phyloP scores from a whole-genome alignment of 2,797 vertebrate genomes.

The Sparus aurata region DNA sequence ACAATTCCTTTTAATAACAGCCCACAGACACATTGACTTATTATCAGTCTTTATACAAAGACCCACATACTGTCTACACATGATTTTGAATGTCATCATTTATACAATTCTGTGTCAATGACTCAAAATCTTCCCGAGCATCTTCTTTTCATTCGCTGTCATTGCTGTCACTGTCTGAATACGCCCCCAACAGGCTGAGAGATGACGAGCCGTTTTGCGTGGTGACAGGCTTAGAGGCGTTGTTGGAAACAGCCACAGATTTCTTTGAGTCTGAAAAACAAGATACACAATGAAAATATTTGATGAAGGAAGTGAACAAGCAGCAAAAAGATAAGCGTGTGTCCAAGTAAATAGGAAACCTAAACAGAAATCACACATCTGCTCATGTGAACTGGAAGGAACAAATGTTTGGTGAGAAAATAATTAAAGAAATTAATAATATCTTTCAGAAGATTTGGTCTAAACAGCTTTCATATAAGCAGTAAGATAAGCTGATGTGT shows the following conservation, averaged over 20 bases:
- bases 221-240: slow-evolving; percentile 33
- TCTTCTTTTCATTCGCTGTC: slow-evolving; percentile 81
- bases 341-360: neutral
- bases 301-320: neutral
- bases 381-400: neutral
- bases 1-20: neutral
- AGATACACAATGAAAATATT: slow-evolving; percentile 6
- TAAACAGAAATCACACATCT: neutral
- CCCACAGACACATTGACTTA: neutral
- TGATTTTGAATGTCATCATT: slow-evolving; percentile 13
- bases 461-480: neutral
- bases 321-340: neutral
- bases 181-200: slow-evolving; percentile 90
- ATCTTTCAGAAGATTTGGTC: neutral
- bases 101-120: slow-evolving; percentile 22
- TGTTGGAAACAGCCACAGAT: slow-evolving; percentile 10
- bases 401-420: neutral
- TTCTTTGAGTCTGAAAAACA: slow-evolving; percentile 67
- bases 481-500: neutral
- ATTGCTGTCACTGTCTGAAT: slow-evolving; percentile 90
- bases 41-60: slow-evolving; percentile 3
- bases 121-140: slow-evolving; percentile 2
- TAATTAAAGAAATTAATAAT: neutral
- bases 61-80: slow-evolving; percentile 9
- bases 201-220: slow-evolving; percentile 86